Evolutionary conservation across 1,140 invertebrate genomes (phyloP).

Genomic region (Coptotermes formosanus): DNA sequence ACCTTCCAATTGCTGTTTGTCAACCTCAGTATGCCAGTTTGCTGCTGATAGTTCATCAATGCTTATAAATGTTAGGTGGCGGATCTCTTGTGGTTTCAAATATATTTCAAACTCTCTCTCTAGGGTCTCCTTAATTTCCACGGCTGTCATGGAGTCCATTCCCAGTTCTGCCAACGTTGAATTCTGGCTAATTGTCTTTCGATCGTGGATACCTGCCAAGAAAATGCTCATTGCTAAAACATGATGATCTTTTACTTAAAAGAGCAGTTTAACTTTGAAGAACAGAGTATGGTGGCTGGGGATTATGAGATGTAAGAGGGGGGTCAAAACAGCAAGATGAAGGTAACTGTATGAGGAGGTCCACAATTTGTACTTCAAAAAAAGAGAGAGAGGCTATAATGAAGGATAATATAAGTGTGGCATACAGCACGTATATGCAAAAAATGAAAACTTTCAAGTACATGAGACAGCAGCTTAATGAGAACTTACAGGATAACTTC

Average conservation of each 20-base stretch:
- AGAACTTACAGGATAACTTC: too few relatives aligned
- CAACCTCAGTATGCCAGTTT: not conserved
- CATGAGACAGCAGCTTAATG: too few relatives aligned
- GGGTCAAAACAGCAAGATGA: too few relatives aligned
- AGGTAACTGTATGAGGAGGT: too few relatives aligned
- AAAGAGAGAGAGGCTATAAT: too few relatives aligned
- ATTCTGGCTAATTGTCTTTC: conserved; percentile 59
- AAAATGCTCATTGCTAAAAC: not conserved
- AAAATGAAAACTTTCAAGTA: too few relatives aligned
- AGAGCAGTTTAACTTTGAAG: too few relatives aligned
- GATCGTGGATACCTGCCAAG: conserved; percentile 47
- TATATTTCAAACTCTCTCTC: conserved; percentile 80
- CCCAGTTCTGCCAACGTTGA: conserved; percentile 77
- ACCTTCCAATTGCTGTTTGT: not conserved
- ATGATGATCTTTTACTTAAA: not conserved
- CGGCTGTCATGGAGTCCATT: conserved; percentile 79
- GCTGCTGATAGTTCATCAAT: conserved; percentile 43
- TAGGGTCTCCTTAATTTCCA: conserved; percentile 81
- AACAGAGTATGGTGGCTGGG: too few relatives aligned
- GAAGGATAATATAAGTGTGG: too few relatives aligned
- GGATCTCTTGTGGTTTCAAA: conserved; percentile 75
- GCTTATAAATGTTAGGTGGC: conserved; percentile 55
- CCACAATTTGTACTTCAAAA: too few relatives aligned
- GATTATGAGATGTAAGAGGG: too few relatives aligned
- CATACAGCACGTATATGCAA: too few relatives aligned